Base-by-base conservation (phyloP, 1,140 invertebrate genomes). In the Drosophila quadrilineata region DNA sequence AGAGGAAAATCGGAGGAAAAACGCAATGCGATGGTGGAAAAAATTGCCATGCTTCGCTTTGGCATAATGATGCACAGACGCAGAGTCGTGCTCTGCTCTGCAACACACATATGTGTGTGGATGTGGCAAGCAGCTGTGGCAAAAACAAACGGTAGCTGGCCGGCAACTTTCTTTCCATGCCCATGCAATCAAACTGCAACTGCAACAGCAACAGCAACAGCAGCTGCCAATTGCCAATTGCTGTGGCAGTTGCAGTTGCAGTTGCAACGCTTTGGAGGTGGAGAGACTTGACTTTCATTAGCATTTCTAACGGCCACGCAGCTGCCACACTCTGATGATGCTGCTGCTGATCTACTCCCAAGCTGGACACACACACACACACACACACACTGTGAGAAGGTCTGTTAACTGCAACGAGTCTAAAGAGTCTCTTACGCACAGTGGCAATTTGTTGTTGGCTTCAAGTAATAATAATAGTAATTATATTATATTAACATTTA, bases 241-340 rank as follows among this genome's bases (percentile, higher is more conserved):
- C 70, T 63, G 53, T 56, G 49, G 65, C n/a, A n/a, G n/a, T n/a
- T 28, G 64, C 53, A 62, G 69, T 63, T 68, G 33, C 50, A 41
- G 49, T 19, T 36, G 54, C 46, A 26, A 46, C 12, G n/a, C 19
- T 17, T 4, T 3, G 17, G 17, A 19, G 16, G 45, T 6, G 6
- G 29, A 19, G n/a, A 17, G 19, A 1, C 66, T 57, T 75, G 79
- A 75, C 79, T 85, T 85, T 85, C 79, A 85, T 85, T 85, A 85
- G 79, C 79, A 85, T 85, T 85, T 85, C 79, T 85, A 85, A 85
- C 79, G 79, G 79, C 79, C 79, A 79, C 79, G 79, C 79, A 85
- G 79, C 79, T 85, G 79, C 65, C 66, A 71, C 16, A 19, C 19
- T 19, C 40, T 57, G n/a, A n/a, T n/a, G n/a, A n/a, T n/a, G n/a